Evolutionary conservation across 1,140 invertebrate species (phyloP), one percentile per base, ranked within the genome.

Genomic region (Himalopsyche phryganea): DNA sequence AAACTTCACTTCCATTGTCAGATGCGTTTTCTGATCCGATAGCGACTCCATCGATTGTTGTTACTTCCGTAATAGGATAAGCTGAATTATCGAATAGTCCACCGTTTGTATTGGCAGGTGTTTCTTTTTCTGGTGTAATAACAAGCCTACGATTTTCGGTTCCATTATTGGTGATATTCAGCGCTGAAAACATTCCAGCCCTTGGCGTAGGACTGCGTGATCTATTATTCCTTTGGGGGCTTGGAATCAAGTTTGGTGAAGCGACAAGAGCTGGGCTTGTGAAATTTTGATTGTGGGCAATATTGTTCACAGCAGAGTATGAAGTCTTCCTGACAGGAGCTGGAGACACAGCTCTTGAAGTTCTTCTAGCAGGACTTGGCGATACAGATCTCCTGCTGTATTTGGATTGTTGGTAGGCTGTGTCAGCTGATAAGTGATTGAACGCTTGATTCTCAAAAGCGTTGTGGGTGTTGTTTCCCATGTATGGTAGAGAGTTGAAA

Each of bases 1-100:
- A 91, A 14, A 92, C 88, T 69, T 92, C 90, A 52, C 89, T 91
- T 2, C 89, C 88, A 63, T 90, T 91, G 70, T 92, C 90, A 54
- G 87, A 89, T 55, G 88, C 84, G 44, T 84, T 79, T 53, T 82
- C 78, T 38, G 74, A 73, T 48, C 74, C 70, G 47, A 65, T 58
- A 10, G 58, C 73, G 7, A 68, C 72, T 13, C 74, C 70, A 18
- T 70, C 72, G 32, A 74, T 68, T 1, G 67, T 68, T 0, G 72
- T 71, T 0, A 59, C 44, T 50, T 57, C 60, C 28, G 9, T 49
- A 11, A 32, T 50, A 44, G 35, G 17, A 13, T 50, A 59, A 23
- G 32, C 36, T 17, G 32, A 20, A 19, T 66, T 44, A 23, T 71
- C 69, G n/a, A 65, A 67, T n/a, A 62, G 28, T 2, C 32, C 42